These are phyloP conservation scores for Cyphotilapia sp. DNA, from an alignment of 2,113 vertebrate genomes.

Conservation along the genomic window DNA sequence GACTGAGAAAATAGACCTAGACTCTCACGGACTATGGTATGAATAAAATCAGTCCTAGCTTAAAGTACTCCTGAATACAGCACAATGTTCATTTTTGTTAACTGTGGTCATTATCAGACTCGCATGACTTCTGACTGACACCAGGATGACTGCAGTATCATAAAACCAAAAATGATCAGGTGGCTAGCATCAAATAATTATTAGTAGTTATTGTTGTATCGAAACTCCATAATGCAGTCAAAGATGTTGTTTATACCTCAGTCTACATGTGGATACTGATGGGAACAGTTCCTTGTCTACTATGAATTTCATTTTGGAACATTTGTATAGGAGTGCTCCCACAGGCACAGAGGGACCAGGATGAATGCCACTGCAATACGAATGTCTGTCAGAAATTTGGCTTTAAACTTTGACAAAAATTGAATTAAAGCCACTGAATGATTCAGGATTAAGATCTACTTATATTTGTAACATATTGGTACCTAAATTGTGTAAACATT, in stretches of 20 bases:
- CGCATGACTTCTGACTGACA: not conserved
- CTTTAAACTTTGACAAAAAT: not conserved
- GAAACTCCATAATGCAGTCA: not conserved
- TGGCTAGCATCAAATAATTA: not conserved
- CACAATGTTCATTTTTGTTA: not conserved
- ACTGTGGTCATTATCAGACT: not conserved
- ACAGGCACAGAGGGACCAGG: rapidly evolving
- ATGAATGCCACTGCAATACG: not conserved
- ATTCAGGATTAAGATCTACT: not conserved
- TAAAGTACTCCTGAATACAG: not conserved
- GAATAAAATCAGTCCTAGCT: not conserved
- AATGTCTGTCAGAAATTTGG: not conserved
- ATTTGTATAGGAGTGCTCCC: not conserved
- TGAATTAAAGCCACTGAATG: not conserved
- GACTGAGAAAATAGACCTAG: not conserved
- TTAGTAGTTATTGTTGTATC: not conserved
- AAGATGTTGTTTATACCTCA: not conserved
- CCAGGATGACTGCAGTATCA: not conserved
- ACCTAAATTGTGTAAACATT: rapidly evolving
- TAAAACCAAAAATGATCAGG: not conserved
- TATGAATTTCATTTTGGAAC: not conserved
- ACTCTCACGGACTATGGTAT: not conserved
- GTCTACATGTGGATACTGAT: not conserved
- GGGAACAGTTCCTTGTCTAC: not conserved
- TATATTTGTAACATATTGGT: not conserved